Conservation (phyloP, 2,113 vertebrate genomes). For the Alces alces region DNA sequence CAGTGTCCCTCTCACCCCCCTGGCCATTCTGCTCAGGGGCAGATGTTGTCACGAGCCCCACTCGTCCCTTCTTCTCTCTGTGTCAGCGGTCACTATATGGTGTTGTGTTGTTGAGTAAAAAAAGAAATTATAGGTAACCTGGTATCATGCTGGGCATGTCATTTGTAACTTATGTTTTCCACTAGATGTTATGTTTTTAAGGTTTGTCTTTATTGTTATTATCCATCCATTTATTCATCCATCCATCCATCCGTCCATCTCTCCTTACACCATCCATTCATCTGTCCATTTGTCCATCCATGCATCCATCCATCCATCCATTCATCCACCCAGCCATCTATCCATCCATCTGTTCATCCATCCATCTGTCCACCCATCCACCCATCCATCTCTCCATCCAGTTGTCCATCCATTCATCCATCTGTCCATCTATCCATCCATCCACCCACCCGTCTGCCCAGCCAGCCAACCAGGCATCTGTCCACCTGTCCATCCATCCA, state of each 20-base stretch:
- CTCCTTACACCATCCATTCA: too few species aligned
- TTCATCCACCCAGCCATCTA: neutral
- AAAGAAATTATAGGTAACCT: neutral
- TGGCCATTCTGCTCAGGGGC: neutral
- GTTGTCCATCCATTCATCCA: neutral
- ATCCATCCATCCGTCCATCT: fast-evolving
- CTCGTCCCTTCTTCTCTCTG: neutral
- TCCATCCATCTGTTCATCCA: neutral
- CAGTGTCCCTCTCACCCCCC: neutral
- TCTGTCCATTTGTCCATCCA: neutral
- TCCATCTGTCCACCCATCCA: neutral
- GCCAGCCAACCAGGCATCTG: fast-evolving
- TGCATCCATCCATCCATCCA: fast-evolving
- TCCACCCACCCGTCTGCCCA: neutral
- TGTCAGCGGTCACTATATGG: fast-evolving
- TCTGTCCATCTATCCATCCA: fast-evolving
- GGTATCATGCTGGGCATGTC: neutral
- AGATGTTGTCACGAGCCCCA: fast-evolving
- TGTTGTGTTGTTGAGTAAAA: neutral
- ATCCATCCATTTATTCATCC: neutral
- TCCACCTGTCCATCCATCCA: fast-evolving
- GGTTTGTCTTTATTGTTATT: neutral
- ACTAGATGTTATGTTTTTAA: neutral
- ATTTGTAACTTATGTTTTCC: neutral
- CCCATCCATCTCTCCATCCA: fast-evolving